Evolutionary conservation across 2,888 invertebrate genomes (phyloP).

Genomic region (Notodonta dromedarius): DNA sequence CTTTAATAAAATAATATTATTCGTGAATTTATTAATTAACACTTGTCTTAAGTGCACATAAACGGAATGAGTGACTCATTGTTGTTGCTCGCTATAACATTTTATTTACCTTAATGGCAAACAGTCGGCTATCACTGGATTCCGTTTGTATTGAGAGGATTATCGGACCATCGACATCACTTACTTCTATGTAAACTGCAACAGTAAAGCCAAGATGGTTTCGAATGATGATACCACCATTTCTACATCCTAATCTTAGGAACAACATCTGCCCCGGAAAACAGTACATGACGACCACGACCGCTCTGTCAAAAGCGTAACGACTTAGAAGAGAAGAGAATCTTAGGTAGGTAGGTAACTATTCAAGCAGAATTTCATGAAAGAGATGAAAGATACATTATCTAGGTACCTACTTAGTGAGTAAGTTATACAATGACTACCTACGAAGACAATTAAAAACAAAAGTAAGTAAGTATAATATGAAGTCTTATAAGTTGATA

Average conservation of each 20-base stretch:
- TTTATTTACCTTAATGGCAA: slow-evolving; percentile 84
- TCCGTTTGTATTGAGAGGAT: slow-evolving; percentile 86
- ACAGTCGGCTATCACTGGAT: slow-evolving; percentile 82
- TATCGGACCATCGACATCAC: slow-evolving; percentile 85
- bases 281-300: too few relatives aligned
- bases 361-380: too few relatives aligned
- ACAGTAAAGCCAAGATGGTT: slow-evolving; percentile 19
- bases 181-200: slow-evolving; percentile 90
- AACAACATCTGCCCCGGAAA: too few relatives aligned
- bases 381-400: too few relatives aligned
- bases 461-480: slow-evolving; percentile 29
- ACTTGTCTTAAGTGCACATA: not conserved
- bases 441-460: not conserved
- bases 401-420: too few relatives aligned
- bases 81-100: not conserved
- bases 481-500: too few relatives aligned
- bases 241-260: too few relatives aligned
- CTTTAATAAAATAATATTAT: slow-evolving; percentile 44
- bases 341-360: too few relatives aligned
- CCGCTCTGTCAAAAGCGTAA: too few relatives aligned
- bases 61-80: not conserved
- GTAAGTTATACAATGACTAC: not conserved
- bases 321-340: too few relatives aligned
- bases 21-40: not conserved
- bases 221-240: too few relatives aligned